A percentile compares a stretch with the other conserved stretches of the same genome.
Conservation (phyloP, 2,113 vertebrate genomes). For the Aegotheles bennettii region DNA sequence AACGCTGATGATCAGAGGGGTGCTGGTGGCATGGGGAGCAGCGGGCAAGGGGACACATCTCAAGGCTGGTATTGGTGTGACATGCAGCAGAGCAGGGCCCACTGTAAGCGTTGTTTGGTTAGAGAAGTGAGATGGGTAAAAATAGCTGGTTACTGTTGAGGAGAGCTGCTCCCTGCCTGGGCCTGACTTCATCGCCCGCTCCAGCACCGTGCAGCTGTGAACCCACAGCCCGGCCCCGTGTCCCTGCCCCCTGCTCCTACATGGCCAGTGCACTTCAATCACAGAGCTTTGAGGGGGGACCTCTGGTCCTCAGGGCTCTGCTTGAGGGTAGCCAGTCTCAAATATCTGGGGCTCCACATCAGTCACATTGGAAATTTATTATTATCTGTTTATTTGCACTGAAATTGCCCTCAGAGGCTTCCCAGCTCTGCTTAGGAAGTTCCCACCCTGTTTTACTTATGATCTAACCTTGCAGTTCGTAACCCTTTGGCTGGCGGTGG, state of each 20-base stretch:
- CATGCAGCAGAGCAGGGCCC: background rate
- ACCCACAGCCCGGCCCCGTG: background rate
- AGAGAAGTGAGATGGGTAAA: constrained; percentile 18
- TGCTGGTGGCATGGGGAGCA: background rate
- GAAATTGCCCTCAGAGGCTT: background rate
- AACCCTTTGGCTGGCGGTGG: background rate
- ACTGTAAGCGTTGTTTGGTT: background rate
- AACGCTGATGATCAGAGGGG: accelerated
- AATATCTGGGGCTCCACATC: background rate
- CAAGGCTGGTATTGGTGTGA: accelerated
- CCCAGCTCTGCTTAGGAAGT: constrained; percentile 8
- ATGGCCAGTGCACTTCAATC: background rate
- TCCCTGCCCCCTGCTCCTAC: background rate
- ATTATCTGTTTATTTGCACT: background rate
- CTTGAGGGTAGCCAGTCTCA: background rate
- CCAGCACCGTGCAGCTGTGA: background rate
- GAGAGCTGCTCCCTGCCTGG: constrained; percentile 40
- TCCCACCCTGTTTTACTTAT: constrained; percentile 48
- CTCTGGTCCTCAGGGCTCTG: background rate
- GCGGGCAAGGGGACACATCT: background rate
- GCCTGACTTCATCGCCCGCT: background rate
- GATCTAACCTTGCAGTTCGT: background rate
- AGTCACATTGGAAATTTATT: background rate
- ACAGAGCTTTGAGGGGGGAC: accelerated
- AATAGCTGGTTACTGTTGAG: constrained; percentile 53